Conservation (phyloP, 2,797 vertebrate genomes). For the Percopsis omiscomaycus region DNA sequence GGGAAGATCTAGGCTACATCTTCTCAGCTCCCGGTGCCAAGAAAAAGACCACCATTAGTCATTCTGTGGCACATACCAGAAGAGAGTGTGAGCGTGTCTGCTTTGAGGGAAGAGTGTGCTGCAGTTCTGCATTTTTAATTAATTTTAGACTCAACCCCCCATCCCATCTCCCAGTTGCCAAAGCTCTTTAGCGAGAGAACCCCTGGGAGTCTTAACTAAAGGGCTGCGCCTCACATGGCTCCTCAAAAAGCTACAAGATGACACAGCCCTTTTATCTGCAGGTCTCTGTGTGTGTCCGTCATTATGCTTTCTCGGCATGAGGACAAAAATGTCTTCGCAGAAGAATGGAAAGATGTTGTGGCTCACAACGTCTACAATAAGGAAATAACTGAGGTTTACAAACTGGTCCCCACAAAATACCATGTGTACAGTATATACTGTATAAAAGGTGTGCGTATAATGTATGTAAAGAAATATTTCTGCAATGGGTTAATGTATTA, state of each 20-base stretch:
- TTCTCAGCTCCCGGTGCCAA: no score
- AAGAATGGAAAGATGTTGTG: no score
- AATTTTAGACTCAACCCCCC: constrained; percentile 56
- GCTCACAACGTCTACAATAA: no score
- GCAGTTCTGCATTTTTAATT: constrained; percentile 72
- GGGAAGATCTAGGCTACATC: no score
- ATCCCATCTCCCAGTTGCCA: constrained; percentile 54
- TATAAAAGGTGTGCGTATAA: background rate
- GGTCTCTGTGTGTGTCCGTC: background rate
- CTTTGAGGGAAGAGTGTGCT: constrained; percentile 52
- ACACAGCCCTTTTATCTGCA: constrained; percentile 39
- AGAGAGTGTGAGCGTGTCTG: constrained; percentile 51
- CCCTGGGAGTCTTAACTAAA: constrained; percentile 41
- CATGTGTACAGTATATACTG: background rate
- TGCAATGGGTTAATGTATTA: no score
- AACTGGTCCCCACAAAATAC: background rate
- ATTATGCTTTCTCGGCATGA: background rate
- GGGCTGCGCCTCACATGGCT: constrained; percentile 27
- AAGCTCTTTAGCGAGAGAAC: constrained; percentile 57
- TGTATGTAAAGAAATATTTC: background rate
- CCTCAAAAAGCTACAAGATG: constrained; percentile 43
- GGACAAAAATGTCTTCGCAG: no score
- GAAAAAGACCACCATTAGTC: constrained; percentile 13
- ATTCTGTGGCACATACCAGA: constrained; percentile 46
- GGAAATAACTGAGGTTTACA: constrained; percentile 3